Conservation (phyloP, 2,113 vertebrate genomes). For the Embiotoca jacksoni region DNA sequence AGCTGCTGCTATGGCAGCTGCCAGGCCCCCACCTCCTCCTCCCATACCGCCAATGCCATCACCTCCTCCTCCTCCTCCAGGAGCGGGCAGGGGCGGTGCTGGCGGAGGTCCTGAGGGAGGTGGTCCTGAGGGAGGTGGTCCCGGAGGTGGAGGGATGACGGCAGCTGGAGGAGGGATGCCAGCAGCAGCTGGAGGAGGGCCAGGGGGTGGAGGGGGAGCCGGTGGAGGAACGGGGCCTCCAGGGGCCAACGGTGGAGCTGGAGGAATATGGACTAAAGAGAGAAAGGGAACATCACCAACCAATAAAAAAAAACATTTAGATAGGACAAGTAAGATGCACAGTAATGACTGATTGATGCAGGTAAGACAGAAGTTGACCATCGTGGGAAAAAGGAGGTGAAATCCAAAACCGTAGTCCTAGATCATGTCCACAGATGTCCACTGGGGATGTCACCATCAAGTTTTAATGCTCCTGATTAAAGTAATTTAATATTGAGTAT, state of each 20-base stretch:
- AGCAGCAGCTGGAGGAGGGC: conserved; percentile 75
- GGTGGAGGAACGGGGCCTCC: conserved; percentile 70
- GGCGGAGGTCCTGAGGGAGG: conserved; percentile 82
- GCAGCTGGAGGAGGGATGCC: conserved; percentile 77
- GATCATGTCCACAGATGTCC: neutral
- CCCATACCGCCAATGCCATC: conserved; percentile 72
- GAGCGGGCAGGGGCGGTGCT: conserved; percentile 84
- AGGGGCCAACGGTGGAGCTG: conserved; percentile 67
- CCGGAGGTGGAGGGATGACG: conserved; percentile 78
- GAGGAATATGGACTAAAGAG: conserved; percentile 58
- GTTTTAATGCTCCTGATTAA: no score
- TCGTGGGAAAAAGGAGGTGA: neutral
- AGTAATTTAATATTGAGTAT: no score
- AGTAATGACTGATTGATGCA: neutral
- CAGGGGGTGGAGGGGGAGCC: conserved; percentile 80
- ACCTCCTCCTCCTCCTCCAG: conserved; percentile 73
- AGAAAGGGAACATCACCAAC: neutral
- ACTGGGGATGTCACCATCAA: no score
- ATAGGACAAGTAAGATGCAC: neutral
- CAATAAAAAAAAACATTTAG: neutral
- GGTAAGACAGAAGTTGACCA: no score
- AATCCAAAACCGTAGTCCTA: neutral
- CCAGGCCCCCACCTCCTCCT: conserved; percentile 83
- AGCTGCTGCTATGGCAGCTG: conserved; percentile 88
- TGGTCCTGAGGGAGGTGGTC: conserved; percentile 68